phyloP scores from a whole-genome alignment of 2,888 invertebrate genomes.

The Carpatolechia fugitivella region DNA sequence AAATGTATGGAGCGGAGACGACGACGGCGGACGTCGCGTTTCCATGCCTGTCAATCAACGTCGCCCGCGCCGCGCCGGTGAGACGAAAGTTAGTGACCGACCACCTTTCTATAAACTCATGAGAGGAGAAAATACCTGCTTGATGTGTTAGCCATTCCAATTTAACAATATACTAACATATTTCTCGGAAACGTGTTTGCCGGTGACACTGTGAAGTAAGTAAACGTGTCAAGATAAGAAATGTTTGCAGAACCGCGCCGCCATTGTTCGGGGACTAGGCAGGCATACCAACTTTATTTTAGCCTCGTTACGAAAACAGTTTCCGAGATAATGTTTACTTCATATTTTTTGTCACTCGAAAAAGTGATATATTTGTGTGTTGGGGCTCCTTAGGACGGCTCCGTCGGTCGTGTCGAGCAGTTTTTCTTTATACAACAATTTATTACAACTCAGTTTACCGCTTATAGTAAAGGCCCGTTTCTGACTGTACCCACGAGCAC shows the following conservation, averaged over 20 bases:
- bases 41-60: constrained; percentile 15
- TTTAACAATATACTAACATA: constrained; percentile 51
- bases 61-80: too few species aligned
- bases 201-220: constrained; percentile 42
- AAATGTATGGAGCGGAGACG: constrained; percentile 9
- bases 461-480: not conserved
- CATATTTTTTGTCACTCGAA: constrained; percentile 12
- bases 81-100: constrained; percentile 9
- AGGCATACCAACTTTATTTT: constrained; percentile 38
- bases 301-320: constrained; percentile 31
- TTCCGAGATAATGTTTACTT: constrained; percentile 15
- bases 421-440: not conserved
- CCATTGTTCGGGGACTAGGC: constrained; percentile 50
- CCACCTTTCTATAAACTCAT: constrained; percentile 16
- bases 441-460: not conserved
- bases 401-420: not conserved
- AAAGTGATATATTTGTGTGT: constrained; percentile 6
- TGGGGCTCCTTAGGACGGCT: not conserved
- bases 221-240: constrained; percentile 73
- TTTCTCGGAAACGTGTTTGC: constrained; percentile 63
- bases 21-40: constrained; percentile 6
- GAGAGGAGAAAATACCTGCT: constrained; percentile 26
- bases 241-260: constrained; percentile 55
- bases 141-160: constrained; percentile 39
- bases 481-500: not conserved